Base-by-base conservation (phyloP, 2,113 vertebrate species). In the Cololabis saira region DNA sequence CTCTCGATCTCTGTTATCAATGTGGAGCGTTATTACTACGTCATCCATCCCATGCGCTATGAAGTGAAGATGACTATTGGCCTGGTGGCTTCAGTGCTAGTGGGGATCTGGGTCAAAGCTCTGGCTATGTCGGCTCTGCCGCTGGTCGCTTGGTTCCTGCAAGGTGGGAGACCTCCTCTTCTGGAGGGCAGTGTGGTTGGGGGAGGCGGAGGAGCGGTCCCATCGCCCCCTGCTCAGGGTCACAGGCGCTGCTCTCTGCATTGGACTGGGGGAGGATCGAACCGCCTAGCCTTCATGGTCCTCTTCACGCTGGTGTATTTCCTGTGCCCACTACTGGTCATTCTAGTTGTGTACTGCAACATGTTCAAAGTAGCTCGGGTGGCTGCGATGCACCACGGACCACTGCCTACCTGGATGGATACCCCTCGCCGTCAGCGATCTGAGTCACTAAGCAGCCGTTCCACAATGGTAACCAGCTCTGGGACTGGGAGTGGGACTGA, bases 331-430 rank as follows among this genome's bases (percentile, higher is more conserved):
- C 88, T 98, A 30, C 88, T 97, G 72, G 94, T 99, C 71, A 98
- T 99, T 65, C 91, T 98, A 11, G 95, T 97, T 71, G 97, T 97
- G 27, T 98, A 99, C 90, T 98, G 97, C 88, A 96, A 95, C 91
- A 98, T 99, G 96, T 98, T 99, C 90, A 97, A 96, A 76, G 98
- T 99, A 76, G 98, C 98, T 0, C 94, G 98, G 1, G 97, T 99
- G 44, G 98, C 98, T 0, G 97, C 98, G 82, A 95, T 98, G 94
- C 97, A 99, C 80, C 97, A 94, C 0, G 96, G 97, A 8, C 98
- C 97, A 0, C 90, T 96, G 41, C 97, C 98, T 50, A 98, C 96
- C 2, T 98, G 97, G 96, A 95, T 95, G 93, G 96, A 98, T 83
- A 98, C 96, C 0, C 95, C 98, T 1, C 94, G 95, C 1, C 95